Base-by-base conservation (phyloP, 2,888 invertebrate genomes). In the Mythimna impura region DNA sequence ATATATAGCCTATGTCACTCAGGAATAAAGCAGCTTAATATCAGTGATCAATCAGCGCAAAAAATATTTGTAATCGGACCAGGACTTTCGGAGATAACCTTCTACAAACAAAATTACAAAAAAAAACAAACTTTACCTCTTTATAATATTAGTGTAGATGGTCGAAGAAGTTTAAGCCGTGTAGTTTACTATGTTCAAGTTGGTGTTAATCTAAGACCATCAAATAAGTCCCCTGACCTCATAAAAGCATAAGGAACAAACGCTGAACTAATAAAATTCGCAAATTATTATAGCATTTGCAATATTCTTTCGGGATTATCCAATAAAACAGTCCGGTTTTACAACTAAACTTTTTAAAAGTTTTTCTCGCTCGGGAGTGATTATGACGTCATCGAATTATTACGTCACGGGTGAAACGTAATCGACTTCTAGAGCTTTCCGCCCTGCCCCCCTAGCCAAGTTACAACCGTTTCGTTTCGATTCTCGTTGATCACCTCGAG, bases 301-400 rank as follows among this genome's bases (percentile, higher is more conserved):
- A 68, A 83, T 75, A 78, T 78, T 81, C 82, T 70, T 60, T 22
- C 20, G 34, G 60, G 43, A 81, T 78, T 69, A 76, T 73, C 61
- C 60, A 72, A 86, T 84, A 84, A 84, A 86, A 70, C 57, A 58
- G 60, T 79, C 65, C 65, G 30, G 71, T 25, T 76, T 84, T 75
- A 79, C 69, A 54, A 64, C 76, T 17, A 10, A 84, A 86, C 62
- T 84, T 86, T 84, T 62, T 47, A 30, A 74, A 83, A 76, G 62
- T 83, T 78, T n/a, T 5, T n/a, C 52, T 58, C 62, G 75, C 34
- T 34, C 43, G 55, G 74, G 76, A 72, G 54, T 71, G 74, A 79
- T 84, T 78, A 81, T 81, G 72, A 63, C 75, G 71, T 76, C 77
- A 71, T 43, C 10, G 30, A 34, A 57, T 75, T 50, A 78, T 74